phyloP scores from a whole-genome alignment of 35 echinoderm and acorn worm species.

The Strongylocentrotus purpuratus region DNA sequence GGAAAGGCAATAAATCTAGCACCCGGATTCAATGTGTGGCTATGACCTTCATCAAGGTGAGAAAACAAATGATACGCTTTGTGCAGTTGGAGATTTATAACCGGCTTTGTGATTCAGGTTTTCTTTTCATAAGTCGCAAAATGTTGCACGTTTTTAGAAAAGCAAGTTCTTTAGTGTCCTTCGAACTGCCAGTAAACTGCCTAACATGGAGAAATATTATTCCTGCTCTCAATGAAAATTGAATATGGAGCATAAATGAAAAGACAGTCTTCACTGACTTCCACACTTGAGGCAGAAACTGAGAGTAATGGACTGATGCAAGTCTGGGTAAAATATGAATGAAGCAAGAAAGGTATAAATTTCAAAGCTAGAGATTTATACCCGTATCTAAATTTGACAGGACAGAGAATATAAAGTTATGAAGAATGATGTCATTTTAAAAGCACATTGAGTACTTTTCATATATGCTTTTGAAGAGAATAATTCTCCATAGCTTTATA shows the following conservation, averaged over 20 bases:
- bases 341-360: no score
- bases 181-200: background rate
- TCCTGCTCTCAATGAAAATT: background rate
- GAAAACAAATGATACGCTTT: background rate
- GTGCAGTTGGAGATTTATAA: background rate
- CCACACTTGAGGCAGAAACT: no score
- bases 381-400: no score
- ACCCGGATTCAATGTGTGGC: background rate
- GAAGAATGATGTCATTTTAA: background rate
- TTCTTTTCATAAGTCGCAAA: background rate
- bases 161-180: background rate
- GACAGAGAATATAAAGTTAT: background rate
- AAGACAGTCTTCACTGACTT: no score
- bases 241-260: no score
- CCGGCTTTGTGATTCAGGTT: background rate
- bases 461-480: no score
- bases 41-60: background rate
- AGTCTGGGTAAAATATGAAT: no score
- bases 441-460: background rate
- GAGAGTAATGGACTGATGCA: no score
- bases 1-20: background rate
- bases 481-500: no score
- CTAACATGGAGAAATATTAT: background rate
- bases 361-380: no score
- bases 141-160: background rate